Conservation (phyloP, 2,797 vertebrate species). For the Anabacerthia variegaticeps region DNA sequence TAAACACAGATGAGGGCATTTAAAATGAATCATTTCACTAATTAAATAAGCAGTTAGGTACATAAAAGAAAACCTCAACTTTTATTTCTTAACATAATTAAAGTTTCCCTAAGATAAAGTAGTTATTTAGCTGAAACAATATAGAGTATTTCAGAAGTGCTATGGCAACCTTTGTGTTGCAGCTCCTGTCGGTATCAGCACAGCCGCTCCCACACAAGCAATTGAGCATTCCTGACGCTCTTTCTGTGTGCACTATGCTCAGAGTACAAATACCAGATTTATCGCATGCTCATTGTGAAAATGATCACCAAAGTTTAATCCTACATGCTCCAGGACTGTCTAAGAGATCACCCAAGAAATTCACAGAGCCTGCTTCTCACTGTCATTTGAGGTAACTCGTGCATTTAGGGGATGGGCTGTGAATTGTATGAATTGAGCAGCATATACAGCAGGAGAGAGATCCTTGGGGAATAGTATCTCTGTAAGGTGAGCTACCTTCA, state of each 20-base stretch:
- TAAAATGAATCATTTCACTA: background rate
- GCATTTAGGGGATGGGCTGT: background rate
- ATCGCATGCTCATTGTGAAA: background rate
- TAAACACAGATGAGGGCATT: background rate
- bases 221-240: fast-evolving
- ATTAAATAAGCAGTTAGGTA: background rate
- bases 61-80: background rate
- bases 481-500: background rate
- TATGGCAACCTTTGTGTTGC: background rate
- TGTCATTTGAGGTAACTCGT: background rate
- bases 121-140: background rate
- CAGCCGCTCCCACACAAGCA: fast-evolving
- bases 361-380: background rate
- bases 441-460: background rate
- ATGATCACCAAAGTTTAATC: background rate
- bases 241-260: background rate
- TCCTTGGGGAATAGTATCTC: background rate
- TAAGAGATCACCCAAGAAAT: background rate
- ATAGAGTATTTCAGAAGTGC: background rate
- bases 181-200: background rate
- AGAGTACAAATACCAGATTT: background rate
- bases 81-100: background rate
- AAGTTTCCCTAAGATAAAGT: background rate
- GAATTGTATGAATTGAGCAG: background rate
- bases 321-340: fast-evolving